phyloP scores from a whole-genome alignment of 2,888 invertebrate species.

The Eilema depressum region DNA sequence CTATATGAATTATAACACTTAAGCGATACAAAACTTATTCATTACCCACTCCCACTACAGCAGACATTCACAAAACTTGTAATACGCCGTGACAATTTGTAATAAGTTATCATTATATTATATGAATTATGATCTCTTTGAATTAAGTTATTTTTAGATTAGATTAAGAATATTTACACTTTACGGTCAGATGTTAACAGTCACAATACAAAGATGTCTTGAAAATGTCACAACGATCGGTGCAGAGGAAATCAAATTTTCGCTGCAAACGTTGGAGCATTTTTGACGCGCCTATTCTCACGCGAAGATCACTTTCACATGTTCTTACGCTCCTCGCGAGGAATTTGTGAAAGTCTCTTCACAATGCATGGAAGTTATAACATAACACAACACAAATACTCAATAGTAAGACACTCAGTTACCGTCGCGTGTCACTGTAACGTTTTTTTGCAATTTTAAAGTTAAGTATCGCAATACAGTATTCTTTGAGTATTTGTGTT shows the following conservation, averaged over 20 bases:
- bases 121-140: conserved; percentile 87
- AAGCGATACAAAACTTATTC: conserved; percentile 6
- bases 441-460: conserved; percentile 56
- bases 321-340: conserved; percentile 56
- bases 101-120: conserved; percentile 79
- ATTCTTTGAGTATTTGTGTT: conserved; percentile 84
- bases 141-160: conserved; percentile 78
- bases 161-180: conserved; percentile 54
- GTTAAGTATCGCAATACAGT: conserved; percentile 57
- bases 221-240: conserved; percentile 54
- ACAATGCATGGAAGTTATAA: conserved; percentile 44
- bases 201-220: conserved; percentile 66
- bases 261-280: conserved; percentile 54
- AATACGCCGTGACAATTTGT: conserved; percentile 67
- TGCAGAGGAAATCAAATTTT: conserved; percentile 76
- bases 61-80: conserved; percentile 48
- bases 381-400: conserved; percentile 82
- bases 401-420: conserved; percentile 72
- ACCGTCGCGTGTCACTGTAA: conserved; percentile 57
- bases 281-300: conserved; percentile 64
- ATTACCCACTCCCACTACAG: conserved; percentile 28
- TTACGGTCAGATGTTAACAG: conserved; percentile 54
- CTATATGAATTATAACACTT: conserved; percentile 27
- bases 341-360: conserved; percentile 52
- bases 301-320: conserved; percentile 51